A percentile compares a stretch with the other conserved stretches of the same genome.
These are phyloP conservation scores for Meganola albula DNA, from an alignment of 2,888 invertebrate species.

Conservation along the genomic window DNA sequence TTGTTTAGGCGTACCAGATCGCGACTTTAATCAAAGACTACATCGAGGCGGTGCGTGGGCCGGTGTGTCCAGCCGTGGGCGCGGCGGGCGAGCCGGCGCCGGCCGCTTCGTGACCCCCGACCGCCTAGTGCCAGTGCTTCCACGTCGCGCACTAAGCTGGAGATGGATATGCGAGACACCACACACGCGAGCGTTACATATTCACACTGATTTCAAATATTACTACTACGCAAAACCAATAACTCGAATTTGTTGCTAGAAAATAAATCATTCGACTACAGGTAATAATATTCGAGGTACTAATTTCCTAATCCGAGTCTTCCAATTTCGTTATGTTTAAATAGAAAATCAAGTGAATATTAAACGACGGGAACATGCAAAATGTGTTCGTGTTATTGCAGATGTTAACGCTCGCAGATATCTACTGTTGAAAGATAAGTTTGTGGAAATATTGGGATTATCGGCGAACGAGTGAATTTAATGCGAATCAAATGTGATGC, in stretches of 20 bases:
- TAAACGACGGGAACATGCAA: no score
- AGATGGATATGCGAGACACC: slow-evolving; percentile 2
- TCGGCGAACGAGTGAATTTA: slow-evolving; percentile 30
- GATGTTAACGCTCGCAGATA: slow-evolving; percentile 31
- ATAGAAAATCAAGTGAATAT: slow-evolving; percentile 21
- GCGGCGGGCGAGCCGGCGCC: slow-evolving; percentile 33
- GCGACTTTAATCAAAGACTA: slow-evolving; percentile 95
- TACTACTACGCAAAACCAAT: not conserved
- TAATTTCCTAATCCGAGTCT: slow-evolving; percentile 17
- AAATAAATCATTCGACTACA: no score
- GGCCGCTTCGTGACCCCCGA: slow-evolving; percentile 62
- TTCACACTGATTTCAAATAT: slow-evolving; percentile 15
- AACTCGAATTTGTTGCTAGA: slow-evolving; percentile 11
- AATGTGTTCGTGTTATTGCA: no score
- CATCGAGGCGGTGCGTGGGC: slow-evolving; percentile 73
- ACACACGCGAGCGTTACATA: slow-evolving; percentile 12
- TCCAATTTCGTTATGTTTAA: slow-evolving; percentile 16
- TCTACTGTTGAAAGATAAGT: no score
- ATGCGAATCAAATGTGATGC: slow-evolving; percentile 21
- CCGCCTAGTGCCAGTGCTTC: slow-evolving; percentile 77
- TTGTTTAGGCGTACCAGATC: slow-evolving; percentile 90
- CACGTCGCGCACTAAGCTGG: slow-evolving; percentile 59
- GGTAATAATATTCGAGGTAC: slow-evolving; percentile 15
- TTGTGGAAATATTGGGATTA: no score
- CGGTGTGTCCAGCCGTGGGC: slow-evolving; percentile 63